Evolutionary conservation across 2,113 vertebrate species (phyloP).

Genomic region (Mirounga angustirostris): DNA sequence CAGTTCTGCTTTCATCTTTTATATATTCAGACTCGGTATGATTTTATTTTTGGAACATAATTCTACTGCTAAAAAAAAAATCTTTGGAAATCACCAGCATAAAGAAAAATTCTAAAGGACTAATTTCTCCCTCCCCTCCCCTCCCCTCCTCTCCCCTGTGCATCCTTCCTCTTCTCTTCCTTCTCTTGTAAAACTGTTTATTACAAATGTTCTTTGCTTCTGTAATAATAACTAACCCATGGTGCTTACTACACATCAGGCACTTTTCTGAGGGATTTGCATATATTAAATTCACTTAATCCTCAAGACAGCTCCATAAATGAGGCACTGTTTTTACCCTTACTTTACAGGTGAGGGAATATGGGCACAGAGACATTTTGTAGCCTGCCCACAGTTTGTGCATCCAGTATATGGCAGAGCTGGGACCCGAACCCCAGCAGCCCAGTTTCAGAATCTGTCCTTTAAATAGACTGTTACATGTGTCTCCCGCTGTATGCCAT

Average conservation of each 20-base stretch:
- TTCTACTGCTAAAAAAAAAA: not conserved
- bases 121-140: not conserved
- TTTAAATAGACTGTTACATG: not conserved
- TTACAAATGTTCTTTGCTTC: constrained; percentile 10
- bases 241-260: not conserved
- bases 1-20: not conserved
- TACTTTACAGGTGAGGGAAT: not conserved
- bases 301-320: not conserved
- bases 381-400: not conserved
- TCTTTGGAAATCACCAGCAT: not conserved
- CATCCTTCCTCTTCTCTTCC: too few relatives aligned
- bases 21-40: not conserved
- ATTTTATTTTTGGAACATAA: not conserved
- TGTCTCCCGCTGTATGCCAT: not conserved
- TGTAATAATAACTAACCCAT: not conserved
- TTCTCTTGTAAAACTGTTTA: not conserved
- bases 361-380: not conserved
- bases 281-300: not conserved
- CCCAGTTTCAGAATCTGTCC: not conserved
- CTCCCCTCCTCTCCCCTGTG: rapidly evolving
- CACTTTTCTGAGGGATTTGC: not conserved
- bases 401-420: not conserved
- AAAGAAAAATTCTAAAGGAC: not conserved
- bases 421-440: not conserved
- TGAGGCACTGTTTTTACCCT: not conserved